These are phyloP conservation scores for Plecturocebus donacophilus DNA, from an alignment of 2,113 vertebrate species.

Conservation along the genomic window DNA sequence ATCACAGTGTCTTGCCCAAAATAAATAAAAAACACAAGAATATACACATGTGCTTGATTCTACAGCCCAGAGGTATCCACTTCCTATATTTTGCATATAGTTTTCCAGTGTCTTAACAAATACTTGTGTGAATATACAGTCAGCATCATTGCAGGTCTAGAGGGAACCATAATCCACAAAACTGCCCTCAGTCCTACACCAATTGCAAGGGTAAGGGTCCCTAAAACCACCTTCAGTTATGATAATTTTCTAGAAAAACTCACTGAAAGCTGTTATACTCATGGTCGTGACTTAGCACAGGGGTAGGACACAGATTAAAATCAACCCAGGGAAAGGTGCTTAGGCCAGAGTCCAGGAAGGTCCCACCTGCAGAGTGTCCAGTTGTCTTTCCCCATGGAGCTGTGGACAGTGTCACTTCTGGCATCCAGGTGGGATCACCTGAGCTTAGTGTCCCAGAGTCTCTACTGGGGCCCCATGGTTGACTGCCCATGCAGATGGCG, in stretches of 20 bases:
- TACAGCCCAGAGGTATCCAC: neutral
- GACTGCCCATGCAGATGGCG: neutral
- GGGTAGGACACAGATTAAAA: too few species aligned
- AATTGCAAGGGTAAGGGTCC: neutral
- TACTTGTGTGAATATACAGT: neutral
- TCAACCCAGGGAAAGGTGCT: neutral
- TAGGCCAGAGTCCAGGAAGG: neutral
- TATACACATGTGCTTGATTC: neutral
- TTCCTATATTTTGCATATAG: neutral
- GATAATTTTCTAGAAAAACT: neutral
- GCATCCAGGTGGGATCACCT: neutral
- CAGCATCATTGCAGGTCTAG: neutral
- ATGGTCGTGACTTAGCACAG: neutral
- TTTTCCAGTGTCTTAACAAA: neutral
- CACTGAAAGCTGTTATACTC: neutral
- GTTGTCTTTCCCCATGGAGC: neutral
- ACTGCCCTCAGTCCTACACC: neutral
- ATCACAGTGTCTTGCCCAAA: neutral
- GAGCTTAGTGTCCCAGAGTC: neutral
- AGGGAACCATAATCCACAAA: neutral
- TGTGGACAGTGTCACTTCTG: neutral
- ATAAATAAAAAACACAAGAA: neutral
- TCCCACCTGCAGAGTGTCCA: fast-evolving
- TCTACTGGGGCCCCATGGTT: neutral
- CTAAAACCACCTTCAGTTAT: neutral